Conservation (phyloP, 2,797 vertebrate genomes). For the Enteromius mattozi region DNA sequence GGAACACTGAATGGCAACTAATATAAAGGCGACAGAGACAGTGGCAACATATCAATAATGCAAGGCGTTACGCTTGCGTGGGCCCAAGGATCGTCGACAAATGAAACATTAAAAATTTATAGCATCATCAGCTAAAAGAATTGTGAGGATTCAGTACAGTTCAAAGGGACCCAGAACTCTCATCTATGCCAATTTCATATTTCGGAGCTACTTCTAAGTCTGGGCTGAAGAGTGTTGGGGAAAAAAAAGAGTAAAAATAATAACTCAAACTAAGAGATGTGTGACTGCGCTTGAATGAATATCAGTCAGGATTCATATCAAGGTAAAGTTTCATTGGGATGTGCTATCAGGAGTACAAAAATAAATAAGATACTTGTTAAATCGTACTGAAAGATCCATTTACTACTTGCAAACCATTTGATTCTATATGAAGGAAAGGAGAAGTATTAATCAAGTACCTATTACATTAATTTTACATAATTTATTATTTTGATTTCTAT, state of each 20-base stretch:
- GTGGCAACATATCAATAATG: slow-evolving; percentile 46
- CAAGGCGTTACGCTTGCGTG: slow-evolving; percentile 2
- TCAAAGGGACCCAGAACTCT: background rate
- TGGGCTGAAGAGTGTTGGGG: background rate
- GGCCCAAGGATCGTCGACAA: slow-evolving; percentile 42
- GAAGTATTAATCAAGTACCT: background rate
- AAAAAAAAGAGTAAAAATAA: background rate
- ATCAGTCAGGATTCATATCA: background rate
- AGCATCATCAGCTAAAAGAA: slow-evolving; percentile 31
- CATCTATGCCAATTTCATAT: background rate
- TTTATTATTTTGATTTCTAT: background rate
- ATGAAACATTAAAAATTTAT: slow-evolving; percentile 51
- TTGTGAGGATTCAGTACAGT: background rate
- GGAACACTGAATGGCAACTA: background rate
- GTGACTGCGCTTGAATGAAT: background rate
- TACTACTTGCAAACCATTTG: background rate
- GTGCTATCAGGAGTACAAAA: background rate
- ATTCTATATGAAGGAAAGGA: background rate
- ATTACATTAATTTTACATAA: background rate
- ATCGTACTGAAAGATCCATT: background rate
- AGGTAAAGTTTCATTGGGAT: background rate
- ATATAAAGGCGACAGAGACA: slow-evolving; percentile 19
- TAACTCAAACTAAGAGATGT: background rate
- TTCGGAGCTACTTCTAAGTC: background rate
- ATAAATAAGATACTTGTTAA: background rate